These are phyloP conservation scores for Whitmania pigra DNA, from an alignment of 1,140 invertebrate genomes.

Conservation along the genomic window DNA sequence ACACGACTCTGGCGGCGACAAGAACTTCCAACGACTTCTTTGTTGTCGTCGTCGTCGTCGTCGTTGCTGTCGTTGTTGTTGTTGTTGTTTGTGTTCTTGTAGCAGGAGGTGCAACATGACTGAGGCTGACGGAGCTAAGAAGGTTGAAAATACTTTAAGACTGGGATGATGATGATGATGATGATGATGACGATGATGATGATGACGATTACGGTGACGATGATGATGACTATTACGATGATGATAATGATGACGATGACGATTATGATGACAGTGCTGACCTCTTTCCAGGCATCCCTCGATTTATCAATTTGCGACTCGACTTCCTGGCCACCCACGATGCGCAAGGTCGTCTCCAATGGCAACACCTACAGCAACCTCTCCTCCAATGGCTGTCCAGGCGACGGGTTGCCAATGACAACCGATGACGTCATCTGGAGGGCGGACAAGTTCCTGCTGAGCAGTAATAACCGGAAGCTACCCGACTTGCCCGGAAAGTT, in stretches of 20 bases:
- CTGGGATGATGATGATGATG: not conserved
- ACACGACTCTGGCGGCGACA: not conserved
- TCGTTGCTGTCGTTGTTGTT: no score
- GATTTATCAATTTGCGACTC: conserved; percentile 10
- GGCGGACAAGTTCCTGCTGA: not conserved
- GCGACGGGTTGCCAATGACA: not conserved
- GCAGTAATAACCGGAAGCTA: not conserved
- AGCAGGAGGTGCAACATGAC: no score
- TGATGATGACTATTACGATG: not conserved
- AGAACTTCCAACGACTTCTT: not conserved
- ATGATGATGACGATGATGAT: not conserved
- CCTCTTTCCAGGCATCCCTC: not conserved
- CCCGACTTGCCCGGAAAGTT: conserved; percentile 2
- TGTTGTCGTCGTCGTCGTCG: no score
- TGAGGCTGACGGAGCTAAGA: no score
- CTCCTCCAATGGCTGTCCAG: not conserved
- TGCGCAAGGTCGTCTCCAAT: conserved; percentile 2
- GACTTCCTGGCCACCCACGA: not conserved
- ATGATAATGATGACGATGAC: not conserved
- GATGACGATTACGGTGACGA: not conserved
- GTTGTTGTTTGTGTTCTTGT: no score
- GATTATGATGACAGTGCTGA: not conserved
- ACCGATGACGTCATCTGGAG: not conserved
- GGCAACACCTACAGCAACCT: conserved; percentile 20
- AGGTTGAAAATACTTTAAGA: not conserved